Percentiles rank a stretch among this genome's conserved stretches.
Evolutionary conservation across 2,797 vertebrate species (phyloP).

Genomic region (Astyanax mexicanus): DNA sequence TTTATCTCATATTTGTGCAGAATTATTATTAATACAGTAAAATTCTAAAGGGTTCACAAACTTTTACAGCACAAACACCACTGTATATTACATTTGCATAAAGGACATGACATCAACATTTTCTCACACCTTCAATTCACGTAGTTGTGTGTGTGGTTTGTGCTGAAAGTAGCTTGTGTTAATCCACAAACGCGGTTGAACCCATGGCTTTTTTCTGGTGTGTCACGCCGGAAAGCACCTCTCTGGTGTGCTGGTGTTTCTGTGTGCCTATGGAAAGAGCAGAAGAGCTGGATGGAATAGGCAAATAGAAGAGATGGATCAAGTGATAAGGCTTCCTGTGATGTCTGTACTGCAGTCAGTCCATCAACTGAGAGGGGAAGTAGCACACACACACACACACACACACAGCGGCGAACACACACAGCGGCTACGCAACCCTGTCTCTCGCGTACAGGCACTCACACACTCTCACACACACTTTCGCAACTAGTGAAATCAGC

Average conservation of each 20-base stretch:
- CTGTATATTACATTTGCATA: too few relatives aligned
- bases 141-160: conserved; percentile 7
- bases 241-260: background rate
- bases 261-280: conserved; percentile 53
- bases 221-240: conserved; percentile 4
- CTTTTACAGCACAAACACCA: too few relatives aligned
- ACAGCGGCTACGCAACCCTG: conserved; percentile 46
- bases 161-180: too few relatives aligned
- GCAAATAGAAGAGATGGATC: conserved; percentile 74
- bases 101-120: too few relatives aligned
- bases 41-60: too few relatives aligned
- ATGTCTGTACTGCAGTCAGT: conserved; percentile 43
- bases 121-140: too few relatives aligned
- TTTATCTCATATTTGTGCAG: too few relatives aligned
- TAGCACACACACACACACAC: too few relatives aligned
- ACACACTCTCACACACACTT: conserved; percentile 34
- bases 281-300: conserved; percentile 73
- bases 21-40: too few relatives aligned
- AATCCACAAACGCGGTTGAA: background rate
- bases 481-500: conserved; percentile 22
- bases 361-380: conserved; percentile 54
- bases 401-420: conserved; percentile 32
- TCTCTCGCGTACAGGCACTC: conserved; percentile 27
- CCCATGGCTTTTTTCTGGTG: background rate
- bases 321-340: conserved; percentile 60